Base-by-base conservation (phyloP, 2,888 invertebrate genomes). In the Clunio marinus region DNA sequence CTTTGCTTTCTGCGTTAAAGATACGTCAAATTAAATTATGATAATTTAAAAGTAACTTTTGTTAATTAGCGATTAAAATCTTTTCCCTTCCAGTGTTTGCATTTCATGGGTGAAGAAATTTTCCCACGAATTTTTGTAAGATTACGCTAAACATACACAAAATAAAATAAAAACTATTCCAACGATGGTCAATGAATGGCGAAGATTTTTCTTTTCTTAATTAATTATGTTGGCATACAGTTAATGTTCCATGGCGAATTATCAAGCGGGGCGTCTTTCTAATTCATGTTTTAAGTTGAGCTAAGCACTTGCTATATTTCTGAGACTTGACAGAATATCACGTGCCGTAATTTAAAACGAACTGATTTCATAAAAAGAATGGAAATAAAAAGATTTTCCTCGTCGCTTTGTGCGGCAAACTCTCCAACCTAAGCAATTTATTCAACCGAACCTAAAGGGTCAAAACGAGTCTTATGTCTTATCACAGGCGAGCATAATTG, bases 11-110 rank as follows among this genome's bases (percentile, higher is more conserved):
- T 27, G 10, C 20, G 20, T 28, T 46, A 27, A 35, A 25, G n/a
- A 5, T 10, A 25, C 22, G 2, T 46, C 15, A 20, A 60, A 28
- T 27, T 22, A 13, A 51, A 66, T 66, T 66, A 66, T 66, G 66
- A 35, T 66, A 55, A 66, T 66, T 63, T 55, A 24, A 66, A 27
- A 63, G 27, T 55, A 20, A 32, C 51, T 20, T 62, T 28, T 25
- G 66, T 45, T 55, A 66, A 66, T 66, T 66, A 22, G 28, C 15
- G 66, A 66, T 66, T 66, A 55, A 66, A 66, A 66, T 66, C 66
- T 27, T 57, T 8, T 57, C 13, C 13, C 7, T 45, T 15, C 45
- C 15, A 13, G 3, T 15, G 15, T 17, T 13, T 13, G 17, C 27
- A 25, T n/a, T 57, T 27, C 27, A 57, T 22, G 51, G 51, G 13